Percentiles rank a stretch among this genome's conserved stretches.
These are phyloP conservation scores for Simalia tracyae DNA, from an alignment of 2,797 vertebrate species.

Conservation along the genomic window DNA sequence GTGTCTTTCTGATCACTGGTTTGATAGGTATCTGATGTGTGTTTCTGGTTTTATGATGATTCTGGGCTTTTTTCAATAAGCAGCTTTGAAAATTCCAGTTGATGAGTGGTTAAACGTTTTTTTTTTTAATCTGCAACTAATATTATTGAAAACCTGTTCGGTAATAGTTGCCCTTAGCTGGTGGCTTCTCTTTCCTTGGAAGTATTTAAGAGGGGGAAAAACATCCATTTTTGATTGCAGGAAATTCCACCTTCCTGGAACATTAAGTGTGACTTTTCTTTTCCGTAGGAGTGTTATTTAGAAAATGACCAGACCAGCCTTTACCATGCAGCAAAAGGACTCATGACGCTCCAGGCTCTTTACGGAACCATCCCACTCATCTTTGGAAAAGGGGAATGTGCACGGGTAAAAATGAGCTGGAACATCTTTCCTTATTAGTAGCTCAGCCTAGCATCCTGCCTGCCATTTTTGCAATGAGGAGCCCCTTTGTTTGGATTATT, in stretches of 20 bases:
- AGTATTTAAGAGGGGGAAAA: neutral
- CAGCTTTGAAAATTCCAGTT: neutral
- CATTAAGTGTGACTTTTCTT: neutral
- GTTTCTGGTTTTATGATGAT: neutral
- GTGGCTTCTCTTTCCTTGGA: neutral
- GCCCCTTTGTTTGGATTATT: neutral
- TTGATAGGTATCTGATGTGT: neutral
- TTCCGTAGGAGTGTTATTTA: conserved; percentile 90
- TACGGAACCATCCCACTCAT: conserved; percentile 98
- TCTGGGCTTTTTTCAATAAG: neutral
- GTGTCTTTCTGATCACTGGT: neutral
- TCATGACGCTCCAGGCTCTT: conserved; percentile 94
- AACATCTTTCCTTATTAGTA: neutral
- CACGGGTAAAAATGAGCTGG: conserved; percentile 78
- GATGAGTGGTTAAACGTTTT: neutral
- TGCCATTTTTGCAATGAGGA: neutral
- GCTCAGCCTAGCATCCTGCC: neutral
- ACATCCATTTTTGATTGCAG: neutral
- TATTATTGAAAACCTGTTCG: neutral
- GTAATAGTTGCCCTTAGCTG: neutral
- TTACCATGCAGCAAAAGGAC: conserved; percentile 95
- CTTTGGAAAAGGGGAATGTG: conserved; percentile 95
- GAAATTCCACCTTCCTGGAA: neutral
- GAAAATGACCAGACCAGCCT: conserved; percentile 97
- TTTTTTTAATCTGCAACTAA: neutral